phyloP scores from a whole-genome alignment of 2,888 invertebrate genomes.

The Netelia fuscicornis region DNA sequence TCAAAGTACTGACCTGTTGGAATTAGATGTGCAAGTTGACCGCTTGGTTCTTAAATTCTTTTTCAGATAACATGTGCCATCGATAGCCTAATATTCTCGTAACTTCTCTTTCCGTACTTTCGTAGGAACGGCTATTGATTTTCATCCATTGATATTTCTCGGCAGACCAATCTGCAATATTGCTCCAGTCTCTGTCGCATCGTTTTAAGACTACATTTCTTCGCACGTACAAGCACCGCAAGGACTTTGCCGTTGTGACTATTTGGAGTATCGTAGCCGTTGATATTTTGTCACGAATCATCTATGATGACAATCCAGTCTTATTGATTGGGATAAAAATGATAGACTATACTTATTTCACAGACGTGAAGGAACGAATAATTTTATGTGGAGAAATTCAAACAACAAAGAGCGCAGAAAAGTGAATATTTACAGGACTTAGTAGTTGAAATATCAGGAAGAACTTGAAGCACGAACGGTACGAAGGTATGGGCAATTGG shows the following conservation, averaged over 20 bases:
- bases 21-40: conserved; percentile 81
- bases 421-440: conserved; percentile 5
- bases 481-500: conserved; percentile 34
- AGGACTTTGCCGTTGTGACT: conserved; percentile 88
- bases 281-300: conserved; percentile 91
- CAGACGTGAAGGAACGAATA: background rate
- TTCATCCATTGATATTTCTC: conserved; percentile 90
- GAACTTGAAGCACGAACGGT: background rate
- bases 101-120: conserved; percentile 89
- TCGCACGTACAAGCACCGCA: conserved; percentile 88
- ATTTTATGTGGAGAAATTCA: background rate
- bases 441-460: background rate
- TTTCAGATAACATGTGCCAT: conserved; percentile 90
- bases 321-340: conserved; percentile 1
- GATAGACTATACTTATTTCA: background rate
- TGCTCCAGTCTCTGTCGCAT: conserved; percentile 89
- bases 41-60: conserved; percentile 87
- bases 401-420: conserved; percentile 19
- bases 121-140: conserved; percentile 88
- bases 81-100: conserved; percentile 88
- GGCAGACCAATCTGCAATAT: conserved; percentile 88
- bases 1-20: conserved; percentile 16
- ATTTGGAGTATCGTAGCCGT: conserved; percentile 91
- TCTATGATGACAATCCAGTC: conserved; percentile 82
- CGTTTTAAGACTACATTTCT: conserved; percentile 90